These are phyloP conservation scores for Dermochelys coriacea DNA, from an alignment of 2,797 vertebrate genomes.

Conservation along the genomic window DNA sequence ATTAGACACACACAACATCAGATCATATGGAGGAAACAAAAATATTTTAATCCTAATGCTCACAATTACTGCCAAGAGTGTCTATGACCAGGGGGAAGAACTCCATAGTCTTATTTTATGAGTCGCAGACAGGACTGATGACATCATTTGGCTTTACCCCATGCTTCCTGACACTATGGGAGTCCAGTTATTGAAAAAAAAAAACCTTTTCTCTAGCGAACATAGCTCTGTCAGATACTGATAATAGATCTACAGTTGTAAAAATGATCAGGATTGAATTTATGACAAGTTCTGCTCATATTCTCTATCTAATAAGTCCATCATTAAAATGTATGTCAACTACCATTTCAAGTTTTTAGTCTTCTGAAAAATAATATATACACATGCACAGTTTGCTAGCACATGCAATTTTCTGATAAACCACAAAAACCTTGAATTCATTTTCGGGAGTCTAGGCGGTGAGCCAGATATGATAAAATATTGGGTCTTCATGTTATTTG, in stretches of 20 bases:
- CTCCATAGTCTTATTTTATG: not conserved
- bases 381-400: not conserved
- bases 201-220: not conserved
- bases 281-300: not conserved
- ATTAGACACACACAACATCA: not conserved
- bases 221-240: not conserved
- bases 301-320: not conserved
- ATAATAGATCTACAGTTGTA: not conserved
- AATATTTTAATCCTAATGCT: not conserved
- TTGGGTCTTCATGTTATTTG: not conserved
- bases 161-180: not conserved
- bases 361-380: not conserved
- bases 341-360: not conserved
- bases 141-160: not conserved
- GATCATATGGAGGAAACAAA: not conserved
- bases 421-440: not conserved
- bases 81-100: not conserved
- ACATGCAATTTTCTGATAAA: not conserved
- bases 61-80: not conserved
- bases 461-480: not conserved
- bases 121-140: not conserved
- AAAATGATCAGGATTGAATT: not conserved
- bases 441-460: not conserved
- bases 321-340: not conserved
- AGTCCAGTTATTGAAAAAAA: not conserved